Evolutionary conservation across 2,888 invertebrate genomes (phyloP).

Genomic region (Metallyticus violacea): DNA sequence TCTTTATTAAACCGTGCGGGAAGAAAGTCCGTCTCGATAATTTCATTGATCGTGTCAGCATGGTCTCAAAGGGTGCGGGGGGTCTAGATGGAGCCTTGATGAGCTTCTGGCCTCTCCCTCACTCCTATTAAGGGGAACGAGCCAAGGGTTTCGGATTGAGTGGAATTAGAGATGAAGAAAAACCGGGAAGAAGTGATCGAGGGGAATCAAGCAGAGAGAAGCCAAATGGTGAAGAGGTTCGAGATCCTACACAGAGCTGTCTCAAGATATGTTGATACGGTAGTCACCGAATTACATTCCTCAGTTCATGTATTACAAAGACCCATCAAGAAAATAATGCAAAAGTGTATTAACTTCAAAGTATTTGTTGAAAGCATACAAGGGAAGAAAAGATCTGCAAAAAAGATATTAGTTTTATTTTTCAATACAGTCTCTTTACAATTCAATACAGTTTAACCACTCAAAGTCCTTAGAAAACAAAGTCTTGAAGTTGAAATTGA

Average conservation of each 20-base stretch:
- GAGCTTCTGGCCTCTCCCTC: neutral
- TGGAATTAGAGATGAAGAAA: constrained; percentile 8
- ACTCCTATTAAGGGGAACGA: neutral
- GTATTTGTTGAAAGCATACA: too few species aligned
- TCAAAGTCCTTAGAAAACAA: too few species aligned
- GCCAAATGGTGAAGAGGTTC: neutral
- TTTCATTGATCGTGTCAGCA: constrained; percentile 4
- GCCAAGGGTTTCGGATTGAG: constrained; percentile 1
- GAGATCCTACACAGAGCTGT: neutral
- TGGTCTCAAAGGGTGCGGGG: neutral
- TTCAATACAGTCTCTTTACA: too few species aligned
- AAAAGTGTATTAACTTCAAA: too few species aligned
- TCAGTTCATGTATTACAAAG: too few species aligned
- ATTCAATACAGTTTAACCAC: too few species aligned
- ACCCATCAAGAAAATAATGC: too few species aligned
- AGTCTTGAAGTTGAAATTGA: too few species aligned
- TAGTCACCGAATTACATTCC: neutral
- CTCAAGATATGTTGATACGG: neutral
- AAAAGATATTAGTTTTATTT: too few species aligned
- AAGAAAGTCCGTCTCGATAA: neutral
- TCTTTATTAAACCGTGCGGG: neutral
- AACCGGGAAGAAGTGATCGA: too few species aligned
- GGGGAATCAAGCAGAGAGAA: neutral
- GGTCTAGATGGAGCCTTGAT: neutral
- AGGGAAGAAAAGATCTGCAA: too few species aligned